phyloP scores from a whole-genome alignment of 2,113 vertebrate species.

The Pangasianodon hypophthalmus region DNA sequence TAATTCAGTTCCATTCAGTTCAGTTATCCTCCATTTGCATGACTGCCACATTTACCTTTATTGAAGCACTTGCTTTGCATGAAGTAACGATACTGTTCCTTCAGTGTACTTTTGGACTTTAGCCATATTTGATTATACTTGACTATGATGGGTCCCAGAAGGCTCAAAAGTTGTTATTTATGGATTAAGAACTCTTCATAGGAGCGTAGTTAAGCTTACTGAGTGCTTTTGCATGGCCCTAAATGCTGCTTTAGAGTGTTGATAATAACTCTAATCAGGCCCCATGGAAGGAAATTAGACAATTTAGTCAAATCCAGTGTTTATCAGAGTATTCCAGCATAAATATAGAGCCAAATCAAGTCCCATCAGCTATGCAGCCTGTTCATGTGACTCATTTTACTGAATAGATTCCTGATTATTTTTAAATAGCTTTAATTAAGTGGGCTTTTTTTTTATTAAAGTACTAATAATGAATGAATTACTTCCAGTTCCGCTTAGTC shows the following conservation, averaged over 20 bases:
- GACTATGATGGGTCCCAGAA: neutral
- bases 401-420: neutral
- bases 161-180: neutral
- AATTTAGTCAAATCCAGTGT: conserved; percentile 28
- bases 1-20: neutral
- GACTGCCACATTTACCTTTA: neutral
- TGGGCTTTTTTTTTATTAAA: neutral
- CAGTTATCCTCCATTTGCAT: neutral
- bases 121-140: conserved; percentile 1
- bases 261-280: conserved; percentile 44
- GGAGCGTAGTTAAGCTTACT: conserved; percentile 7
- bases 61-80: neutral
- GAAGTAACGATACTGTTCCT: neutral
- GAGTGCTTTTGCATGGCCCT: neutral
- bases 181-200: conserved; percentile 25
- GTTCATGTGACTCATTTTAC: neutral
- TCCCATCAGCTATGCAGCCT: neutral
- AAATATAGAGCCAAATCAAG: conserved; percentile 24
- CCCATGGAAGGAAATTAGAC: conserved; percentile 6
- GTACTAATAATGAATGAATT: neutral
- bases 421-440: conserved; percentile 15
- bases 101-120: neutral
- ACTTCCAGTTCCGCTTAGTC: neutral
- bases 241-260: conserved; percentile 23
- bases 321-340: neutral